Percentiles rank a stretch among this genome's conserved stretches.
phyloP scores from a whole-genome alignment of 2,113 vertebrate genomes.

The Suricata suricatta region DNA sequence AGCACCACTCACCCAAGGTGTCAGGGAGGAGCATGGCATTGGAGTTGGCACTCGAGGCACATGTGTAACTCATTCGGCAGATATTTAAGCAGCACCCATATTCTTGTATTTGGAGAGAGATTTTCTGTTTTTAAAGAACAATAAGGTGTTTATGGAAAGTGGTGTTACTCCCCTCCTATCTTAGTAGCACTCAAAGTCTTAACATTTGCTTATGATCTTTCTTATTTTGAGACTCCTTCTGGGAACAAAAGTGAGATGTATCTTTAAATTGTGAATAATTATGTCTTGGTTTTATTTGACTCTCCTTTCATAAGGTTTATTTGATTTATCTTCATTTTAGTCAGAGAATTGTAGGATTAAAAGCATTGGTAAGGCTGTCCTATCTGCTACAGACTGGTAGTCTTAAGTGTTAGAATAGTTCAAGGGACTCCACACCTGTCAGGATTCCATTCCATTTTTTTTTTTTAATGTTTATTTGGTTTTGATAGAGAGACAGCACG shows the following conservation, averaged over 20 bases:
- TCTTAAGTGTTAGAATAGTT: not conserved
- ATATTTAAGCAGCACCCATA: not conserved
- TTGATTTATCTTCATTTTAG: not conserved
- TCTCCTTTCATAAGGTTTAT: not conserved
- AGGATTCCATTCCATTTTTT: not conserved
- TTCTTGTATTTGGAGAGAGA: not conserved
- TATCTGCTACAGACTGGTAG: not conserved
- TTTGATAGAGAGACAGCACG: too few relatives aligned
- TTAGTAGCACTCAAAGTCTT: not conserved
- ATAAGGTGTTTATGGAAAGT: not conserved
- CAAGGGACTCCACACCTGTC: not conserved
- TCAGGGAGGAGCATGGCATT: not conserved
- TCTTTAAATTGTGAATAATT: not conserved
- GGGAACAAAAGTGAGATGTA: not conserved
- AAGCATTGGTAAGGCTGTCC: not conserved
- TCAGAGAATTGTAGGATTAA: not conserved
- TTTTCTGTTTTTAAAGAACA: not conserved
- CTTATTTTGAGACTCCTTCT: not conserved
- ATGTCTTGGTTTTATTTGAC: not conserved
- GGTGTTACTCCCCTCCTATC: not conserved
- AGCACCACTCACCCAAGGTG: not conserved
- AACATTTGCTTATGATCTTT: not conserved
- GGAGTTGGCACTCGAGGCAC: not conserved
- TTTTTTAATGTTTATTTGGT: too few relatives aligned
- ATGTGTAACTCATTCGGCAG: not conserved